phyloP scores from a whole-genome alignment of 2,888 invertebrate species.

The Epicampocera succincta region DNA sequence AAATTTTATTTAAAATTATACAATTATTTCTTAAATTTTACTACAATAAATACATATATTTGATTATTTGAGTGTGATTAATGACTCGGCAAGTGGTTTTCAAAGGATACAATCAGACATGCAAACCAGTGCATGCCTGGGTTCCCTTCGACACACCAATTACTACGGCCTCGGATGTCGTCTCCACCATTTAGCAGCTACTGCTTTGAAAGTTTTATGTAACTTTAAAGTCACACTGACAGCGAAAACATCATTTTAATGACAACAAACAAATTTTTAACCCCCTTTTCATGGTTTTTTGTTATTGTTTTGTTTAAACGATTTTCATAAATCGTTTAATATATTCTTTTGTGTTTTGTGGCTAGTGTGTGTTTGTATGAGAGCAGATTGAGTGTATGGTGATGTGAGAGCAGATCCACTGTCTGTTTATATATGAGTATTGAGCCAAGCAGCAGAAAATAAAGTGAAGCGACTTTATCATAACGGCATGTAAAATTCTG shows the following conservation, averaged over 20 bases:
- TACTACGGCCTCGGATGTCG: neutral
- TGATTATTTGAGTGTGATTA: slow-evolving; percentile 49
- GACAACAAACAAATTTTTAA: neutral
- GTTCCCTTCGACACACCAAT: slow-evolving; percentile 3
- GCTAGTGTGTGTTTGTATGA: slow-evolving; percentile 33
- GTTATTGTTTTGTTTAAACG: neutral
- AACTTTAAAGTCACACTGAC: no score
- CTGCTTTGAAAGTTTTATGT: no score
- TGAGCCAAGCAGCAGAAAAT: neutral
- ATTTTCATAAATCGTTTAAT: slow-evolving; percentile 40
- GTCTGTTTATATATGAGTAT: neutral
- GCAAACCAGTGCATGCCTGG: slow-evolving; percentile 1
- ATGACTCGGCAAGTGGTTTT: slow-evolving; percentile 12
- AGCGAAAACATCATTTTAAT: neutral
- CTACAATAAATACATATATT: slow-evolving; percentile 1
- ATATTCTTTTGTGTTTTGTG: slow-evolving; percentile 21
- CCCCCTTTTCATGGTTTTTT: neutral
- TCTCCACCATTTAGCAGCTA: neutral
- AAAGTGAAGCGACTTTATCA: slow-evolving; percentile 36
- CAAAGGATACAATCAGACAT: neutral
- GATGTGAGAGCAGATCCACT: neutral
- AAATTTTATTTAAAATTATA: neutral
- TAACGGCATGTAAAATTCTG: slow-evolving; percentile 51
- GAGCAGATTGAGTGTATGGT: slow-evolving; percentile 1
- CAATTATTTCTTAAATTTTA: neutral